phyloP scores from a whole-genome alignment of 1,140 invertebrate species.

The Psilanteris sp. region DNA sequence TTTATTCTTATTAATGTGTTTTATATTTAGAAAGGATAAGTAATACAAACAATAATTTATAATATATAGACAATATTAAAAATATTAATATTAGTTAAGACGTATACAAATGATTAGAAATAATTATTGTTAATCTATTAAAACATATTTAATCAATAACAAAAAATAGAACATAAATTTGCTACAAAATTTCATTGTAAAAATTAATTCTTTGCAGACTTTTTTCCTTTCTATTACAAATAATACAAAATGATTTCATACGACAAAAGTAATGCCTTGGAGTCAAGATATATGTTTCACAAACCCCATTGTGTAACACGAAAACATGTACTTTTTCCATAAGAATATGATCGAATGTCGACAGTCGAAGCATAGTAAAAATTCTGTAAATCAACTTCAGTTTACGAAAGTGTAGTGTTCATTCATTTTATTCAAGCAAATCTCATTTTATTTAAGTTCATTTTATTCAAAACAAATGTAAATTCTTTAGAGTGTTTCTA shows the following conservation, averaged over 20 bases:
- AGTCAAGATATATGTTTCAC: constrained; percentile 11
- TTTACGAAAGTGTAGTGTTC: neutral
- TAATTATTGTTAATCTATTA: too few species aligned
- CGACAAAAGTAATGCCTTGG: constrained; percentile 4
- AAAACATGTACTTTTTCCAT: constrained; percentile 1
- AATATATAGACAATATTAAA: too few species aligned
- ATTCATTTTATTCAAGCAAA: neutral
- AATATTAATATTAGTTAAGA: too few species aligned
- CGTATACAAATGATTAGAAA: too few species aligned
- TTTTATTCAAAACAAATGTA: constrained; percentile 3
- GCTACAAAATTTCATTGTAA: neutral
- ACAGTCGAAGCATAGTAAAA: neutral
- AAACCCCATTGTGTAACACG: constrained; percentile 9
- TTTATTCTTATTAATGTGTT: too few species aligned
- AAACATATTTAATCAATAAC: too few species aligned
- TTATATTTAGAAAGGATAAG: too few species aligned
- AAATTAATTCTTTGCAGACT: neutral
- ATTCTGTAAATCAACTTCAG: neutral
- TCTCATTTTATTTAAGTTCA: constrained; percentile 1
- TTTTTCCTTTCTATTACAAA: constrained; percentile 1
- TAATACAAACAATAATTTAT: too few species aligned
- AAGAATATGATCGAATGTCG: constrained; percentile 3
- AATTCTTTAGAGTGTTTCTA: constrained; percentile 4
- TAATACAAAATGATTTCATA: constrained; percentile 4
- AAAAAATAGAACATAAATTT: constrained; percentile 1